Evolutionary conservation across 2,888 invertebrate genomes (phyloP).

Genomic region (Heteropelma amictum): DNA sequence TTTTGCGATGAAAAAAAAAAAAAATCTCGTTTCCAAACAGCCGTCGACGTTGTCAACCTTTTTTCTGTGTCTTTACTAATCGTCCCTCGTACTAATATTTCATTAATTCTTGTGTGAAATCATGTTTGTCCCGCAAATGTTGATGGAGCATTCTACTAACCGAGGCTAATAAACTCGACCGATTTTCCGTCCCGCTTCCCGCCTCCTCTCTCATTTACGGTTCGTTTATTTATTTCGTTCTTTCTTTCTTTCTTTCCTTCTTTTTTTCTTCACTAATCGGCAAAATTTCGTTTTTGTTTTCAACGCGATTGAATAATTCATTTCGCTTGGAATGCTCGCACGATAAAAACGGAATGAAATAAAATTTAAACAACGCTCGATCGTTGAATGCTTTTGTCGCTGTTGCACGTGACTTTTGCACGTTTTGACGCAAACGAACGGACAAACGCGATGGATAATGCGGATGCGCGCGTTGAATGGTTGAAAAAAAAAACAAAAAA

Average conservation of each 20-base stretch:
- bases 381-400: slow-evolving; percentile 4
- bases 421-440: not conserved
- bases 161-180: slow-evolving; percentile 46
- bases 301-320: slow-evolving; percentile 30
- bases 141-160: slow-evolving; percentile 55
- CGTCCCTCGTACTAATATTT: slow-evolving; percentile 50
- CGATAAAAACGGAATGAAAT: slow-evolving; percentile 4
- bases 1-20: not conserved
- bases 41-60: not conserved
- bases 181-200: slow-evolving; percentile 33
- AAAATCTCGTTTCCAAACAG: not conserved
- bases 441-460: not conserved
- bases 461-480: not conserved
- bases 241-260: slow-evolving; percentile 42
- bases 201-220: slow-evolving; percentile 22
- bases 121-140: slow-evolving; percentile 22
- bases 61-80: slow-evolving; percentile 21
- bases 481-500: slow-evolving; percentile 3
- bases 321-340: not conserved
- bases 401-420: slow-evolving; percentile 14
- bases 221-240: slow-evolving; percentile 33
- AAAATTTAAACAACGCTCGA: not conserved
- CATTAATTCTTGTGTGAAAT: slow-evolving; percentile 53
- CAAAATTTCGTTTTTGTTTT: slow-evolving; percentile 27
- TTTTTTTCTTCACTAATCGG: slow-evolving; percentile 29